Evolutionary conservation across 2,888 invertebrate species (phyloP), one percentile per base, ranked within the genome.

Genomic region (Coecobrya sp.): DNA sequence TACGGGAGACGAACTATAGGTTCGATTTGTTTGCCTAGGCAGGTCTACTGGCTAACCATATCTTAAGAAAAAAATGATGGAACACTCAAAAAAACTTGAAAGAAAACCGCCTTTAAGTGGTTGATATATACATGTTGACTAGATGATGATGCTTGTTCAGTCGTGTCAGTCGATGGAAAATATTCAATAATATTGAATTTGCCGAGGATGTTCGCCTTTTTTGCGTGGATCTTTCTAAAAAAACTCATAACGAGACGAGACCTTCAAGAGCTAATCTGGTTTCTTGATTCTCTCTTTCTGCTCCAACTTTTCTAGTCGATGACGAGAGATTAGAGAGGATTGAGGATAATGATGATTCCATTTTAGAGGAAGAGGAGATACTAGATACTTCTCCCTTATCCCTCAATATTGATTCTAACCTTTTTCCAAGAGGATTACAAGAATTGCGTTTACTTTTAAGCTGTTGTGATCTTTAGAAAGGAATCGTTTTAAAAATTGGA

Each of bases 141-240:
- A 25, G 36, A 82, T 55, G 30, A 82, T 82, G 36, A 82, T 59
- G 30, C 36, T 45, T 45, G 25, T 76, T 76, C 76, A 76, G 25
- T 76, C 52, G 76, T 11, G 49, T 42, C 59, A 36, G 81, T 81
- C 16, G 73, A 59, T 22, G 59, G 76, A 87, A 87, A 59, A 59
- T 45, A 87, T 76, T 87, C 76, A 87, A 87, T 68, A 87, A 49
- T 76, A 87, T 76, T 59, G 87, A 87, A 87, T 87, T 87, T 73
- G 30, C 55, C 52, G 86, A 86, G 22, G 49, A 73, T 73, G 73
- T 73, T 76, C 45, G 76, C 73, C 16, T 45, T 76, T 76, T 76
- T 76, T 73, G 73, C 76, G 4, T 76, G 49, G 22, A 16, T 49
- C 76, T 27, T n/a, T n/a, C n/a, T 11, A 25, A 27, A 76, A 73